Conservation (phyloP, 2,888 invertebrate genomes). For the Panorpa germanica region DNA sequence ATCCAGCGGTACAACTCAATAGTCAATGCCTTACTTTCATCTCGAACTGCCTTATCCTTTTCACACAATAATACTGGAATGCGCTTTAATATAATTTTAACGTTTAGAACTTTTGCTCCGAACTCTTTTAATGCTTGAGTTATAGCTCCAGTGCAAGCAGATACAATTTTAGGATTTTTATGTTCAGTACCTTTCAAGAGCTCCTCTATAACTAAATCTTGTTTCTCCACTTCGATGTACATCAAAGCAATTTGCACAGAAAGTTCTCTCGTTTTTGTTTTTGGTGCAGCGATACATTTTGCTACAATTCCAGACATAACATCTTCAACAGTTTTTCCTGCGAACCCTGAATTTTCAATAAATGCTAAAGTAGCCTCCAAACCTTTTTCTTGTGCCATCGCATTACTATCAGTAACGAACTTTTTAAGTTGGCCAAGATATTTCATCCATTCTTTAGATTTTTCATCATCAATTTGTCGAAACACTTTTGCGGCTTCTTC, state of each 20-base stretch:
- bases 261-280: conserved; percentile 78
- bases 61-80: conserved; percentile 71
- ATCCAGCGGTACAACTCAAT: conserved; percentile 88
- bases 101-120: conserved; percentile 75
- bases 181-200: conserved; percentile 84
- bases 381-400: conserved; percentile 88
- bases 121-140: conserved; percentile 71
- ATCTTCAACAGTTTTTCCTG: conserved; percentile 77
- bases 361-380: conserved; percentile 80
- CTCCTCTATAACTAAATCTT: conserved; percentile 77
- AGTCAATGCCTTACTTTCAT: conserved; percentile 80
- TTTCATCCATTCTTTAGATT: conserved; percentile 85
- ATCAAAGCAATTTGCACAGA: conserved; percentile 77
- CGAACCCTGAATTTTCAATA: conserved; percentile 75
- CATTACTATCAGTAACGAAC: conserved; percentile 88
- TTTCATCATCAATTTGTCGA: conserved; percentile 75
- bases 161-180: conserved; percentile 90
- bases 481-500: conserved; percentile 85
- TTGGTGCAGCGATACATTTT: conserved; percentile 86
- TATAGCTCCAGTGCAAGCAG: conserved; percentile 60
- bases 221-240: conserved; percentile 93
- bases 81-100: conserved; percentile 80
- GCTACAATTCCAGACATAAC: conserved; percentile 74
- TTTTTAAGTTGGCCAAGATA: conserved; percentile 82
- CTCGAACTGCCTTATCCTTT: conserved; percentile 78